Evolutionary conservation across 2,797 vertebrate species (phyloP).

Genomic region (Pteronotus mesoamericanus): DNA sequence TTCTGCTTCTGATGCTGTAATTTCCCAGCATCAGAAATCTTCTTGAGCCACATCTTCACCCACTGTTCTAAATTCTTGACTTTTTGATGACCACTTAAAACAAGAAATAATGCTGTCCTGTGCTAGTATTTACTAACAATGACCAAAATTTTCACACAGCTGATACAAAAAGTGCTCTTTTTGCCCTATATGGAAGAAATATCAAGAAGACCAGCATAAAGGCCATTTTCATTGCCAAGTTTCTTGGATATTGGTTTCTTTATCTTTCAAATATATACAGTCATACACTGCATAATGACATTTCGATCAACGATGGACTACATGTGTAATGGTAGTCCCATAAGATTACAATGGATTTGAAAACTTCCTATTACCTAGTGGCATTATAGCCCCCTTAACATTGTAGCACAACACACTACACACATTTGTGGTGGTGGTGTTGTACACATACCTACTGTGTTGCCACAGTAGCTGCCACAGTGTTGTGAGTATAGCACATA

Average conservation of each 20-base stretch:
- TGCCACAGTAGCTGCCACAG: too few species aligned
- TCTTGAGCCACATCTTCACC: neutral
- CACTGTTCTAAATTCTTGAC: neutral
- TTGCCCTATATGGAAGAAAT: neutral
- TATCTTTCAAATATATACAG: conserved; percentile 4
- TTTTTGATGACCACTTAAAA: conserved; percentile 12
- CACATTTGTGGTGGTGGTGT: neutral
- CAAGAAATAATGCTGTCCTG: neutral
- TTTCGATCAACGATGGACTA: neutral
- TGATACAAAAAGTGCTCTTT: neutral
- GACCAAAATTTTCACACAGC: conserved; percentile 6
- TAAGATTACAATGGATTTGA: neutral
- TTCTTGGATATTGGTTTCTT: neutral
- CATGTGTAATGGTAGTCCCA: neutral
- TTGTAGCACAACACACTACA: neutral
- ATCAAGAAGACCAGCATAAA: neutral
- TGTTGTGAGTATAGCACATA: neutral
- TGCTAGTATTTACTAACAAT: conserved; percentile 17
- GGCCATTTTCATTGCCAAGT: neutral
- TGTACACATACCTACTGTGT: neutral
- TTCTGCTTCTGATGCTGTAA: neutral
- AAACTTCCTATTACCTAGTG: neutral
- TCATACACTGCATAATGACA: neutral
- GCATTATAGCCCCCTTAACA: neutral
- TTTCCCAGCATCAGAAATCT: conserved; percentile 21